Evolutionary conservation across 2,113 vertebrate genomes (phyloP).

Genomic region (Eulemur macaco): DNA sequence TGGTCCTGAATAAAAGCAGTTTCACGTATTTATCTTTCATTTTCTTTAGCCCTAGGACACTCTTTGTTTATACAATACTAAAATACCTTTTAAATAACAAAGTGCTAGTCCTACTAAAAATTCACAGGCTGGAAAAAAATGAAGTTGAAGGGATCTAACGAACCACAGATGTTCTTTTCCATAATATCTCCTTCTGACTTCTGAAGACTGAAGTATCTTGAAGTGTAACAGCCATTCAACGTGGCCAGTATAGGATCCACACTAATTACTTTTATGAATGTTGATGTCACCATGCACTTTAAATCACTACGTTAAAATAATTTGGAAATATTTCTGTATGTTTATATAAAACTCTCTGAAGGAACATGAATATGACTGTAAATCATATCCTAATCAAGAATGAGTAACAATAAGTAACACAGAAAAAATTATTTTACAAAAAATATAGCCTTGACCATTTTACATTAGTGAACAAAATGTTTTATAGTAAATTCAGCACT

Average conservation of each 20-base stretch:
- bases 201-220: background rate
- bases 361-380: background rate
- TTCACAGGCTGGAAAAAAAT: background rate
- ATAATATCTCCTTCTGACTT: background rate
- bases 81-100: background rate
- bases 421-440: constrained; percentile 23
- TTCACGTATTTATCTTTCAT: background rate
- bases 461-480: background rate
- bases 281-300: background rate
- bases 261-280: background rate
- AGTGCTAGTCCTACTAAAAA: background rate
- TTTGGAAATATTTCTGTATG: background rate
- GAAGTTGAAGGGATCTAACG: background rate
- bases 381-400: background rate
- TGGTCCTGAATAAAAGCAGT: background rate
- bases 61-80: background rate
- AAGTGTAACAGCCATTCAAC: background rate
- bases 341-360: constrained; percentile 27
- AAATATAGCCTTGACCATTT: background rate
- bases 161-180: background rate
- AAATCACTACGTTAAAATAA: constrained; percentile 51
- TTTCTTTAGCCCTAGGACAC: background rate
- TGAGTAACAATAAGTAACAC: background rate
- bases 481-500: constrained; percentile 15
- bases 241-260: background rate